Evolutionary conservation across 2,888 invertebrate genomes (phyloP).

Genomic region (Dexiosoma caninum): DNA sequence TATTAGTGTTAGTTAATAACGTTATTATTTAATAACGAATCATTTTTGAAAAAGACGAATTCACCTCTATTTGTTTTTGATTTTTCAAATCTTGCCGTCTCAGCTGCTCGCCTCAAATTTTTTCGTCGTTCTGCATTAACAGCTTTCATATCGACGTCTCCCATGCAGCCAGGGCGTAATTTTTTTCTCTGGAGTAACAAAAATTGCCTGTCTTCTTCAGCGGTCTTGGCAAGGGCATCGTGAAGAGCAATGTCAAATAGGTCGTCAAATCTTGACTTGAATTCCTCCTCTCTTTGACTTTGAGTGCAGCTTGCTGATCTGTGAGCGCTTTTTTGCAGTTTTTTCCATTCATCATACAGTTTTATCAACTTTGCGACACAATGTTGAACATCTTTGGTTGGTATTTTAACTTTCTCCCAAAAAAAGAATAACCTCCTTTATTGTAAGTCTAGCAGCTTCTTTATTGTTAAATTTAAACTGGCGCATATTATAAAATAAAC

Average conservation of each 20-base stretch:
- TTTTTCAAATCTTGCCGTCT: conserved; percentile 3
- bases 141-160: neutral
- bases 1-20: neutral
- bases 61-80: neutral
- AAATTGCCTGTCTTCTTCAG: conserved; percentile 1
- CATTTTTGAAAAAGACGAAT: neutral
- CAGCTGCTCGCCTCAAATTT: neutral
- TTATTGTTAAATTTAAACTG: neutral
- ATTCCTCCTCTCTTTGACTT: neutral
- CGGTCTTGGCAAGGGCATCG: neutral
- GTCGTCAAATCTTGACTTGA: too few species aligned
- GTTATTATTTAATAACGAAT: neutral
- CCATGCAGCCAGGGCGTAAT: neutral
- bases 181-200: neutral
- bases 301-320: too few species aligned
- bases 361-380: neutral
- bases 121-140: neutral
- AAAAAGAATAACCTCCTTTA: conserved; percentile 1
- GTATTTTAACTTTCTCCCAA: neutral
- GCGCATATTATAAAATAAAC: conserved; percentile 15
- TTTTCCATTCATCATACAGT: neutral
- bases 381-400: neutral
- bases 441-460: conserved; percentile 10
- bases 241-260: too few species aligned
- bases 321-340: neutral